Base-by-base conservation (phyloP, 1,140 invertebrate genomes). In the Meteorus sp. region DNA sequence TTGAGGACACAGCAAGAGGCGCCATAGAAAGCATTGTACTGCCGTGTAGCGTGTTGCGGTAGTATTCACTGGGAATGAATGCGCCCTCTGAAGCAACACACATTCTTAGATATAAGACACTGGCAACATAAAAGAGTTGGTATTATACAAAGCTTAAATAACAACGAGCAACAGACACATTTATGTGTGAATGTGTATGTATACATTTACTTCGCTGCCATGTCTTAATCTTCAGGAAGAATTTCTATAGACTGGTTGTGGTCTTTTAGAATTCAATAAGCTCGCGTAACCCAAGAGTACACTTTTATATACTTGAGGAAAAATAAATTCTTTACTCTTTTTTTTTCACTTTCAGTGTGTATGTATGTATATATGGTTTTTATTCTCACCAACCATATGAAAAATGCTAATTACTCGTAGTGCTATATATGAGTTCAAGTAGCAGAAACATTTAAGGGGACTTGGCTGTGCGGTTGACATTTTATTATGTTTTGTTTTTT, bases 131-230 rank as follows among this genome's bases (percentile, higher is more conserved):
- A 77, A 79, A 78, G 74, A 79, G 71, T 76, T 72, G 70, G 71
- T 67, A 76, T 77, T 76, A 75, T 74, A 72, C 68, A 71, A 71
- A 72, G 74, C 71, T 79, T 79, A 77, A 79, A 79, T 77, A 78
- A 78, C 75, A 76, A 70, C 66, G 61, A 53, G 45, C 45, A 25
- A 55, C 19, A 37, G 19, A 37, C 23, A 54, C 39, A 45, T 13
- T n/a, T 6, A 17, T 7, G 53, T 23, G 43, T 43, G 15, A 15
- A 59, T 39, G 15, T 25, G 29, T 37, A 52, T 17, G 29, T 47
- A 44, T 23, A 31, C 15, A 2, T 33, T 19, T 52, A 6, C 11
- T 5, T 33, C 23, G 20, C 35, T 41, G 5, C 20, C 41, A 51
- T 19, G 25, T 59, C 48, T 59, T 50, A 58, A 58, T 62, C 50